Evolutionary conservation across 2,797 vertebrate genomes (phyloP).

Genomic region (Chlorospingus flavigularis): DNA sequence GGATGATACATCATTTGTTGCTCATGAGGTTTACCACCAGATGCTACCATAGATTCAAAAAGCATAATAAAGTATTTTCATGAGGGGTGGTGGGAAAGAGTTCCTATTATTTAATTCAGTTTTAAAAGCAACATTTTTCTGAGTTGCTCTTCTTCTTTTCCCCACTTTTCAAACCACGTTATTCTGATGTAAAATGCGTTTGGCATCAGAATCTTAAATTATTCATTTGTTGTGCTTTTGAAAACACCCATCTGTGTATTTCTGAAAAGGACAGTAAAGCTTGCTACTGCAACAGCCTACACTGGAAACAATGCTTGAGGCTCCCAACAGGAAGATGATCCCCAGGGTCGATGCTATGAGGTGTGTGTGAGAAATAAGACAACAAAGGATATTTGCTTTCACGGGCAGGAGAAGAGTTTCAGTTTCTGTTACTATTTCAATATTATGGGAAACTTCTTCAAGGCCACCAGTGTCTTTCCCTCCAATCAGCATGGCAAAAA

Average conservation of each 20-base stretch:
- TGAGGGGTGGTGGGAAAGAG: background rate
- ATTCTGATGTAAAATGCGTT: background rate
- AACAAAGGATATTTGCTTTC: slow-evolving; percentile 88
- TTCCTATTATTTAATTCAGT: background rate
- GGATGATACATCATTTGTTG: background rate
- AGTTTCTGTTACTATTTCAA: slow-evolving; percentile 84
- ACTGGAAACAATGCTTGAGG: background rate
- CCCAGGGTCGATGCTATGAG: background rate
- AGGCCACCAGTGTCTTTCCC: slow-evolving; percentile 33
- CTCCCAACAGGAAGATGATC: background rate
- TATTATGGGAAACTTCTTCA: slow-evolving; percentile 71
- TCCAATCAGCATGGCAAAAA: slow-evolving; percentile 76
- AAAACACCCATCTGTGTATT: background rate
- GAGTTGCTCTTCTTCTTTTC: background rate
- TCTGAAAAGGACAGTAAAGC: background rate
- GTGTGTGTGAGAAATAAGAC: background rate
- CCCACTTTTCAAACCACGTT: background rate
- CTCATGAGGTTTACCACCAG: background rate
- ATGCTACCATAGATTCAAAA: background rate
- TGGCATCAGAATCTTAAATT: background rate
- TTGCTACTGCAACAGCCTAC: background rate
- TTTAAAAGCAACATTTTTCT: background rate
- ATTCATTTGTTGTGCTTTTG: background rate
- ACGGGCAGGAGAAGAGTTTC: slow-evolving; percentile 85
- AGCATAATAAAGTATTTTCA: background rate